Conservation (phyloP, 2,113 vertebrate species). For the Morone chrysops region DNA sequence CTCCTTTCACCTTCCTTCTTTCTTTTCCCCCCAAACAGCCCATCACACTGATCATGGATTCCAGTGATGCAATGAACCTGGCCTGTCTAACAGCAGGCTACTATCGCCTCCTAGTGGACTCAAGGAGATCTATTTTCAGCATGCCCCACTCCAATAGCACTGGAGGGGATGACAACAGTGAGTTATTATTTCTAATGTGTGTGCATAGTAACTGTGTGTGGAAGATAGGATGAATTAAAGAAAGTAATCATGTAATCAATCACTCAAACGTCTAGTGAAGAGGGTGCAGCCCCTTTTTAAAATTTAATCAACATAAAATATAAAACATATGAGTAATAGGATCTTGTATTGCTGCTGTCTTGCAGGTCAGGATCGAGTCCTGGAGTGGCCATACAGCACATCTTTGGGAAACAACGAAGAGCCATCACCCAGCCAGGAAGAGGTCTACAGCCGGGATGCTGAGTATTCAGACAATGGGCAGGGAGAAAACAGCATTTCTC, state of each 20-base stretch:
- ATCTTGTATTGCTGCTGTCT: slow-evolving; percentile 17
- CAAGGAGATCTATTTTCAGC: slow-evolving; percentile 96
- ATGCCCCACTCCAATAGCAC: slow-evolving; percentile 91
- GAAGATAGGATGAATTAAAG: not conserved
- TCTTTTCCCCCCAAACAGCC: slow-evolving; percentile 81
- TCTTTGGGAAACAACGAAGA: slow-evolving; percentile 89
- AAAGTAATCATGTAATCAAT: not conserved
- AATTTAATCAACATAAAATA: slow-evolving; percentile 38
- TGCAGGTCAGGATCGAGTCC: slow-evolving; percentile 86
- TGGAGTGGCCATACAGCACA: slow-evolving; percentile 96
- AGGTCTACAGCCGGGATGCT: slow-evolving; percentile 85
- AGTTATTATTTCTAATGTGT: slow-evolving; percentile 16
- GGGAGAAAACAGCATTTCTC: slow-evolving; percentile 87
- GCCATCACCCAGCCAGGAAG: slow-evolving; percentile 80
- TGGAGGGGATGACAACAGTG: slow-evolving; percentile 87
- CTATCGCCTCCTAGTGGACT: slow-evolving; percentile 95
- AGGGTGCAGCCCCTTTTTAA: slow-evolving; percentile 7
- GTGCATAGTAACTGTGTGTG: not conserved
- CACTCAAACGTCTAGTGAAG: slow-evolving; percentile 19
- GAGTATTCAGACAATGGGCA: slow-evolving; percentile 83
- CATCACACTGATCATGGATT: slow-evolving; percentile 96
- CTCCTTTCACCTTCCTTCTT: not conserved
- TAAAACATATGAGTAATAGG: slow-evolving; percentile 34
- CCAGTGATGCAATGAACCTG: slow-evolving; percentile 97
- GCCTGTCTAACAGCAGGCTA: slow-evolving; percentile 97